Conservation (phyloP, 53 echinoderm and acorn worm species). For the Astropecten irregularis region DNA sequence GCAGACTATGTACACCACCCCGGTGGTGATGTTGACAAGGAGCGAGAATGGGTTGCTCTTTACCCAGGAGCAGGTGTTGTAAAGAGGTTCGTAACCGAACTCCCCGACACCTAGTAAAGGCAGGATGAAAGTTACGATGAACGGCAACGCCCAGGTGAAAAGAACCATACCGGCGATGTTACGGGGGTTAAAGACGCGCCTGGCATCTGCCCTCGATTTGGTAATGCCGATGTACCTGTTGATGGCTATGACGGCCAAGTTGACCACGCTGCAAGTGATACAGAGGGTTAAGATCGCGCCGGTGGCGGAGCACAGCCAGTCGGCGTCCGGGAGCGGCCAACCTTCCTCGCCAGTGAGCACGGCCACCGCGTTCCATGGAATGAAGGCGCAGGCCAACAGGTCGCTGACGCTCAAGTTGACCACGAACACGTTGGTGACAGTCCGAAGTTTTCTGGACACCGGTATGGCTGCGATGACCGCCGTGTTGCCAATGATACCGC, state of each 20-base stretch:
- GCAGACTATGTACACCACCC: constrained; percentile 9
- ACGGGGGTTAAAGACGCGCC: neutral
- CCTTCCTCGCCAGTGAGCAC: neutral
- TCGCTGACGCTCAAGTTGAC: neutral
- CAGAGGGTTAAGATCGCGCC: neutral
- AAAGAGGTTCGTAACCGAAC: constrained; percentile 39
- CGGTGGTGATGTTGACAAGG: neutral
- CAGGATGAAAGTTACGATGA: constrained; percentile 38
- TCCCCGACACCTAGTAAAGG: constrained; percentile 12
- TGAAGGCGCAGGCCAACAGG: neutral
- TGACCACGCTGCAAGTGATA: neutral
- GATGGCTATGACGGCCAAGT: neutral
- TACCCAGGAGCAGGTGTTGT: constrained; percentile 15
- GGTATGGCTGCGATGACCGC: neutral
- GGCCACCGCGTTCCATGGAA: neutral
- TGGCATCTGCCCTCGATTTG: neutral
- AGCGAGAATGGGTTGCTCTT: neutral
- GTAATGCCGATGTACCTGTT: neutral
- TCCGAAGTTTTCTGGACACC: neutral
- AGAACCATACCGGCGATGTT: neutral
- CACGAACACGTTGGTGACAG: neutral
- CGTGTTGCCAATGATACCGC: neutral
- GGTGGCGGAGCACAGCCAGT: neutral
- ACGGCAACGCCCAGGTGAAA: constrained; percentile 50
- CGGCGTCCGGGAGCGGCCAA: neutral